A percentile compares a stretch with the other conserved stretches of the same genome.
Conservation (phyloP, 2,113 vertebrate species). For the Harpagus bidentatus region DNA sequence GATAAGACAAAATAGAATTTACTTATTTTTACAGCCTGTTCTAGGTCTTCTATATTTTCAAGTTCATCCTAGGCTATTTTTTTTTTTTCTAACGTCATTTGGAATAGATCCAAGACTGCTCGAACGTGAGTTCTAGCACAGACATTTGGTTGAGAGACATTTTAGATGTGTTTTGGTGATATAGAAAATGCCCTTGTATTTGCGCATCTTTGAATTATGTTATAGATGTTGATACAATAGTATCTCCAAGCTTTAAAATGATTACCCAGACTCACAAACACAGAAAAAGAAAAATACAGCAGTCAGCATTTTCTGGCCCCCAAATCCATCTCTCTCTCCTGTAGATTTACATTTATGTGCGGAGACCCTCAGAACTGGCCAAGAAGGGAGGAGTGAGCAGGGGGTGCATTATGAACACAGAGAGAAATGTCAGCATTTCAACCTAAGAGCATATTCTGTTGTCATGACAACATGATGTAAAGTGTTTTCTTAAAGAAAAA, state of each 20-base stretch:
- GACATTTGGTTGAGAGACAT: slow-evolving; percentile 18
- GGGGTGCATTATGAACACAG: slow-evolving; percentile 41
- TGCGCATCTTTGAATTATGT: neutral
- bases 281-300: neutral
- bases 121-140: neutral
- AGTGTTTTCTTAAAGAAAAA: slow-evolving; percentile 68
- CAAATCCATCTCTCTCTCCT: slow-evolving; percentile 18
- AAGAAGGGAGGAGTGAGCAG: slow-evolving; percentile 36
- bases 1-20: slow-evolving; percentile 2
- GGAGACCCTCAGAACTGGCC: slow-evolving; percentile 33
- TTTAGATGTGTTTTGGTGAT: slow-evolving; percentile 14
- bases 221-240: neutral
- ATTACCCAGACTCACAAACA: slow-evolving; percentile 13
- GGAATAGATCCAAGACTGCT: neutral
- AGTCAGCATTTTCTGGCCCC: slow-evolving; percentile 20
- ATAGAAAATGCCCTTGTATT: neutral
- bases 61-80: neutral
- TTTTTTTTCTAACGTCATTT: neutral
- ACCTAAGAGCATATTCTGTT: slow-evolving; percentile 60
- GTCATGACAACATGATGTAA: slow-evolving; percentile 74
- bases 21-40: neutral
- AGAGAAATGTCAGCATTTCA: slow-evolving; percentile 67
- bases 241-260: slow-evolving; percentile 33
- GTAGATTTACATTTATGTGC: slow-evolving; percentile 57
- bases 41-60: neutral